Base-by-base conservation (phyloP, 2,113 vertebrate species). In the Nannospalax galili region DNA sequence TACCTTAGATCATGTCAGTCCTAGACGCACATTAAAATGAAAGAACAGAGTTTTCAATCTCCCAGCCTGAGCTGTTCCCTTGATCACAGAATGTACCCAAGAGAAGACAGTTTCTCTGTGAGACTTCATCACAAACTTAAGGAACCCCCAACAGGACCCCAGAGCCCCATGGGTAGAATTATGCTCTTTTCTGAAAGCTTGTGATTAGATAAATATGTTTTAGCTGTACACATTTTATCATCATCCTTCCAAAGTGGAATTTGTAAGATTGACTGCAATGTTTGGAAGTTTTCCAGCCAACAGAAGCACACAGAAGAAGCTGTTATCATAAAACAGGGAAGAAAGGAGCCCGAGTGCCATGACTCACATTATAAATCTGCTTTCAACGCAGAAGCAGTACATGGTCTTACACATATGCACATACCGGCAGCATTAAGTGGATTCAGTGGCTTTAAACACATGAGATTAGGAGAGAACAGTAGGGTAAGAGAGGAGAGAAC, bases 361-460 rank as follows among this genome's bases (percentile, higher is more conserved):
- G 48, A 79, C 42, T 84, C 88, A 89, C 70, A 0, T 91, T 75
- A 96, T 96, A 92, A 93, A 97, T 97, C 93, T 72, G 17, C 69
- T 74, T 67, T 58, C 85, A 95, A 45, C 26, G 96, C 73, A 65
- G 94, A 90, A 95, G 88, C 90, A 20, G 60, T 12, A 17, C 37
- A 16, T 42, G 62, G 19, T 16, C 40, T 28, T 45, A 22, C 8
- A n/a, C 56, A 22, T 24, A n/a, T 37, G 22, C n/a, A 56, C 56
- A 60, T 22, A 37, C 78, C 24, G 78, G 56, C 56, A 24, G 56
- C n/a, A 14, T n/a, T 37, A 30, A 40, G 79, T 4, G 24, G 58
- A 30, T 14, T 26, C 79, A 30, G 24, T 42, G 58, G 37, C 37
- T 30, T 84, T 19, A 42, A 82, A 84, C 37, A 64, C 42, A 65